phyloP scores from a whole-genome alignment of 23 tunicate species.

The Styela clava region DNA sequence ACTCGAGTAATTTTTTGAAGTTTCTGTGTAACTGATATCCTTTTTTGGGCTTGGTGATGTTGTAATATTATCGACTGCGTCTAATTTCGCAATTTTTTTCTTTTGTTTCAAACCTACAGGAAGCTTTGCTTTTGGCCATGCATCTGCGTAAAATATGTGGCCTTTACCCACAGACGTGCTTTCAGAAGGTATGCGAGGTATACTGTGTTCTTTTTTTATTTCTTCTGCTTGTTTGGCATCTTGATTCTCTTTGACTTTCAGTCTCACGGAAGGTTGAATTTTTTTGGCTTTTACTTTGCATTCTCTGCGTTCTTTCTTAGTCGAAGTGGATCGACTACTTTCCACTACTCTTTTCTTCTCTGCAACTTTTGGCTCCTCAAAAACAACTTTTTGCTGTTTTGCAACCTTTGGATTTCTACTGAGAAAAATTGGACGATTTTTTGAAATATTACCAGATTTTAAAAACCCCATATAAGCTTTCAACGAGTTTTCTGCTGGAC shows the following conservation, averaged over 20 bases:
- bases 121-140: slow-evolving; percentile 20
- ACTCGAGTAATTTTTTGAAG: background rate
- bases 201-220: background rate
- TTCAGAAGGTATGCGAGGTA: background rate
- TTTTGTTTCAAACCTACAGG: slow-evolving; percentile 14
- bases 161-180: background rate
- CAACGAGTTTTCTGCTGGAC: background rate
- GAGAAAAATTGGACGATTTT: background rate
- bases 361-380: background rate
- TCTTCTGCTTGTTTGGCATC: background rate
- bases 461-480: slow-evolving; percentile 10
- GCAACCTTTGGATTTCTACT: background rate
- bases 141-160: slow-evolving; percentile 21
- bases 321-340: slow-evolving; percentile 2
- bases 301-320: background rate
- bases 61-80: background rate
- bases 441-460: background rate
- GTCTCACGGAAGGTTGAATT: slow-evolving; percentile 7
- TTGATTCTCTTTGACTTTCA: background rate
- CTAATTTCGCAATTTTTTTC: background rate
- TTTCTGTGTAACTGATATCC: background rate
- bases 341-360: background rate
- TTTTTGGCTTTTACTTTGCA: slow-evolving; percentile 17
- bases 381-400: background rate
- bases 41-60: background rate